phyloP scores from a whole-genome alignment of 2,888 invertebrate species.

The Tenthredo mesomela region DNA sequence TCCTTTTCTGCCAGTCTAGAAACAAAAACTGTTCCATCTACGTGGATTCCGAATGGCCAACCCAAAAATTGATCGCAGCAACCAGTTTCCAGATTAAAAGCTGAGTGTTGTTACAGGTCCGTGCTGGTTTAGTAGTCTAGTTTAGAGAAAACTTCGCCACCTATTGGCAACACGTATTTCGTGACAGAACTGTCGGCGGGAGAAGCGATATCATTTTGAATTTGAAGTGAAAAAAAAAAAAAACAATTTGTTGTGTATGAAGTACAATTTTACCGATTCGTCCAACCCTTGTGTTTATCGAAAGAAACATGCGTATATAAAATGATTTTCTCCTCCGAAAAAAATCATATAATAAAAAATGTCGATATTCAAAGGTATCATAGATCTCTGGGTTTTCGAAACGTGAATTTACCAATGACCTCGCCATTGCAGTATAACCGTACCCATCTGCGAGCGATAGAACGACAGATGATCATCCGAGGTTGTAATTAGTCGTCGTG shows the following conservation, averaged over 20 bases:
- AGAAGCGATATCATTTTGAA: not conserved
- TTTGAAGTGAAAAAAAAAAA: not conserved
- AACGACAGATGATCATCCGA: slow-evolving; percentile 5
- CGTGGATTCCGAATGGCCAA: too few relatives aligned
- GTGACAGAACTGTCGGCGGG: not conserved
- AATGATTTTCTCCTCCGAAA: not conserved
- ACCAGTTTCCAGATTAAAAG: too few relatives aligned
- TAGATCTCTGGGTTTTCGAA: not conserved
- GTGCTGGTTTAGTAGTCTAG: not conserved
- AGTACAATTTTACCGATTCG: not conserved
- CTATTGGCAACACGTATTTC: not conserved
- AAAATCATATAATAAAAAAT: not conserved
- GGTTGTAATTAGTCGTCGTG: slow-evolving; percentile 14
- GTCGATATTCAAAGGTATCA: not conserved
- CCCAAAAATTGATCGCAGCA: too few relatives aligned
- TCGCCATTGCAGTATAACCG: not conserved
- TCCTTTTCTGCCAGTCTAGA: too few relatives aligned
- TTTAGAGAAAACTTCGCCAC: not conserved
- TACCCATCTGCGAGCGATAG: not conserved
- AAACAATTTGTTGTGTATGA: not conserved
- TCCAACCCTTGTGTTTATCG: not conserved
- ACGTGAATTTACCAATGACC: not conserved
- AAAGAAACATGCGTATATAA: not conserved
- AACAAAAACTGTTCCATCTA: too few relatives aligned
- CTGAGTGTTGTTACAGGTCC: not conserved